phyloP scores from a whole-genome alignment of 2,113 vertebrate genomes.

The Erpornis zantholeuca region DNA sequence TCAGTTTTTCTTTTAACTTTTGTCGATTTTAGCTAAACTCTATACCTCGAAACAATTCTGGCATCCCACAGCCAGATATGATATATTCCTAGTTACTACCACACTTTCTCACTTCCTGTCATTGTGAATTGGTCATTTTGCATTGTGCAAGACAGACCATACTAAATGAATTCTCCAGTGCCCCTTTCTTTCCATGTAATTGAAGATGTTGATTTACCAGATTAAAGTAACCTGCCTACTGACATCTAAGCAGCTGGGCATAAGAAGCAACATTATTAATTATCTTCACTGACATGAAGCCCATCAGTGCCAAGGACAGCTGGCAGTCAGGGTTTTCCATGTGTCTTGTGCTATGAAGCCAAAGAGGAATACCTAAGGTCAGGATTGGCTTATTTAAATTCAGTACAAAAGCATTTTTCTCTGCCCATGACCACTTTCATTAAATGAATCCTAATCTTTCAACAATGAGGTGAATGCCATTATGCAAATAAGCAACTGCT shows the following conservation, averaged over 20 bases:
- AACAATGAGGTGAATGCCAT: conserved; percentile 16
- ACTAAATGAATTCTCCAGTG: not conserved
- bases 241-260: not conserved
- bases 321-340: not conserved
- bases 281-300: not conserved
- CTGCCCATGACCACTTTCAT: not conserved
- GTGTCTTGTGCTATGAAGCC: not conserved
- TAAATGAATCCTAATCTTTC: conserved; percentile 35
- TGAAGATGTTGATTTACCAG: not conserved
- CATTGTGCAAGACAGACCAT: not conserved
- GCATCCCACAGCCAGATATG: not conserved
- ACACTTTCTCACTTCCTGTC: not conserved
- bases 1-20: not conserved
- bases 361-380: not conserved
- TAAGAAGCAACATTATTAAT: not conserved
- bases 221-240: not conserved
- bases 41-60: not conserved
- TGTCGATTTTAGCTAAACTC: not conserved
- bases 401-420: not conserved
- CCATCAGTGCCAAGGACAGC: not conserved
- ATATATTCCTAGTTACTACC: not conserved
- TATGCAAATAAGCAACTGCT: conserved; percentile 36
- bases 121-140: not conserved
- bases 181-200: not conserved
- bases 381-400: not conserved